Percentiles rank a stretch among this genome's conserved stretches.
These are phyloP conservation scores for Epiblema foenella DNA, from an alignment of 2,888 invertebrate genomes.

Conservation along the genomic window DNA sequence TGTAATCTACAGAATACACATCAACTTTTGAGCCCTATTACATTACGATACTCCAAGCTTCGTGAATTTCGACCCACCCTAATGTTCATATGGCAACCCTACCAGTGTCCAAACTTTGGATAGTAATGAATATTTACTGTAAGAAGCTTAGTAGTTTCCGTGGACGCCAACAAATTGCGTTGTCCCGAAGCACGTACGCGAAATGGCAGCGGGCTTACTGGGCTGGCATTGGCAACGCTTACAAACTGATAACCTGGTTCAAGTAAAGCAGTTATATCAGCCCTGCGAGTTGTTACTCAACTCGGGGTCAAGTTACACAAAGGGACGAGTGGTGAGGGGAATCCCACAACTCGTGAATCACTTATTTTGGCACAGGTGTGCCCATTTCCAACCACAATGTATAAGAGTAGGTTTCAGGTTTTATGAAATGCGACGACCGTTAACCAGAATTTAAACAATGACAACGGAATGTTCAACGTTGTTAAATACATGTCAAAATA, in stretches of 20 bases:
- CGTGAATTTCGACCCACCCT: no score
- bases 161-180: constrained; percentile 53
- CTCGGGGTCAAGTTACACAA: not conserved
- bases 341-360: not conserved
- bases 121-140: constrained; percentile 62
- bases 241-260: not conserved
- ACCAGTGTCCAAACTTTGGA: constrained; percentile 20
- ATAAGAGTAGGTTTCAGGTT: not conserved
- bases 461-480: no score
- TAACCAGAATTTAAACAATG: no score
- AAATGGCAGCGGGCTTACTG: not conserved
- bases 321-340: no score
- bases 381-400: not conserved
- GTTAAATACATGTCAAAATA: no score
- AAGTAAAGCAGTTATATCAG: not conserved
- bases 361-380: not conserved
- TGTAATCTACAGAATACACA: no score
- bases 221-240: not conserved
- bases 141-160: constrained; percentile 50
- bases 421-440: not conserved
- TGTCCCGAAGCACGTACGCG: constrained; percentile 17
- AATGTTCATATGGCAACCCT: no score
- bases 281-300: not conserved
- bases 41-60: no score
- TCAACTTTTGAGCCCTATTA: no score